Conservation (phyloP, 2,113 vertebrate genomes). For the Alexandromys fortis region DNA sequence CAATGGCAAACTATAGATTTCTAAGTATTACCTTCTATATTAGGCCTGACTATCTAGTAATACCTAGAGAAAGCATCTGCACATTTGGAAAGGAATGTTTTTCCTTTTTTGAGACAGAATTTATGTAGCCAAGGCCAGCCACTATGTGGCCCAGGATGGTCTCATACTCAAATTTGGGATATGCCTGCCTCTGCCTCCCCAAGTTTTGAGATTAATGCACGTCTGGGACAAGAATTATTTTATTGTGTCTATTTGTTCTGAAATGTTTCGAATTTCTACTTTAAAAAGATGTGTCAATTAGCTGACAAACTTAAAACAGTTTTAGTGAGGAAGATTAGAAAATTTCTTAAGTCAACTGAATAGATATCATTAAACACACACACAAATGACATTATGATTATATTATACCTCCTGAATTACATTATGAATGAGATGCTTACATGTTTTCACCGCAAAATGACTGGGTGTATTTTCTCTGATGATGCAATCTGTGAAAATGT, state of each 20-base stretch:
- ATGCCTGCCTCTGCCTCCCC: background rate
- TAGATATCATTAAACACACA: slow-evolving; percentile 81
- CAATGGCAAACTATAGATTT: background rate
- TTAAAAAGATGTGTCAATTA: slow-evolving; percentile 69
- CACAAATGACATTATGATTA: slow-evolving; percentile 87
- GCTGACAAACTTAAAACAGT: slow-evolving; percentile 54
- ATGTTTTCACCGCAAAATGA: slow-evolving; percentile 91
- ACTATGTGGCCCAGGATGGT: background rate
- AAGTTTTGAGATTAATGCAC: background rate
- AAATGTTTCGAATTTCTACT: slow-evolving; percentile 59
- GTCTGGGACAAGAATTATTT: background rate
- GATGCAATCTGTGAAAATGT: slow-evolving; percentile 91
- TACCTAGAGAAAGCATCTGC: background rate
- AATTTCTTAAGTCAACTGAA: slow-evolving; percentile 72
- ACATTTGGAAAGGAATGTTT: slow-evolving; percentile 20
- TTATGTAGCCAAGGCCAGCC: background rate
- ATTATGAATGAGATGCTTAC: slow-evolving; percentile 90
- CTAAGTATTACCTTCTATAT: background rate
- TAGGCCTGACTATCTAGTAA: slow-evolving; percentile 43
- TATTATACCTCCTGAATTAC: slow-evolving; percentile 89
- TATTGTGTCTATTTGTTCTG: slow-evolving; percentile 54
- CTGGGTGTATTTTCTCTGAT: slow-evolving; percentile 90
- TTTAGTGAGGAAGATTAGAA: slow-evolving; percentile 71
- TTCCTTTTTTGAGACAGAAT: background rate
- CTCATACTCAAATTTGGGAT: background rate